Evolutionary conservation across 2,113 vertebrate genomes (phyloP), one percentile per base, ranked within the genome.

Genomic region (Amia ocellicauda): DNA sequence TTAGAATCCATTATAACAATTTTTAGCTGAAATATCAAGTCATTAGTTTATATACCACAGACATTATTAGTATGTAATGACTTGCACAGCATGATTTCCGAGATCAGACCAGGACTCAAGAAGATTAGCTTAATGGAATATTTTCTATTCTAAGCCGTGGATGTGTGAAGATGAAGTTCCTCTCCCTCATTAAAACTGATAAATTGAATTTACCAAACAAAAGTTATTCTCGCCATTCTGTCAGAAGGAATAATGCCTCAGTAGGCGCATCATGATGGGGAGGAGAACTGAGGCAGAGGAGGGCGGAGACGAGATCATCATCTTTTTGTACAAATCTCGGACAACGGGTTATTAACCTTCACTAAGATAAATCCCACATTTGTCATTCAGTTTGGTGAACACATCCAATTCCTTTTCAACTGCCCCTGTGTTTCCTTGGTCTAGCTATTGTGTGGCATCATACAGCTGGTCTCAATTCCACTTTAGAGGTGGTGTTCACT

Each of bases 41-140:
- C 63, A 65, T 65, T 51, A 65, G 29, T 58, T 51, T 13, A 43
- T n/a, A 51, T 47, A 29, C 43, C n/a, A 45, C 43, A 58, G 45
- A 58, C 45, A 51, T 65, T 51, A 49, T 7, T 4, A 45, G 41
- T 24, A 41, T 22, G 13, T 28, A 50, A 56, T 64, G 54, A 8
- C 43, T 40, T 16, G 14, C 55, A 24, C 63, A 8, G 45, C 55
- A 10, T 51, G 55, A 51, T 49, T 27, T 41, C 55, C 19, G 28
- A 23, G 17, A 58, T 58, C 28, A 51, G 22, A 29, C 43, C 31
- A 50, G 17, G 24, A 20, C 28, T 53, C 27, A 26, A 22, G 22
- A 36, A 57, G 63, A 58, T 58, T 22, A 58, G 27, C 3, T 9
- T 26, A 19, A 65, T 11, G 19, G 14, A 58, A 27, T 24, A 7